Evolutionary conservation across 2,797 vertebrate species (phyloP).

Genomic region (Astyanax mexicanus): DNA sequence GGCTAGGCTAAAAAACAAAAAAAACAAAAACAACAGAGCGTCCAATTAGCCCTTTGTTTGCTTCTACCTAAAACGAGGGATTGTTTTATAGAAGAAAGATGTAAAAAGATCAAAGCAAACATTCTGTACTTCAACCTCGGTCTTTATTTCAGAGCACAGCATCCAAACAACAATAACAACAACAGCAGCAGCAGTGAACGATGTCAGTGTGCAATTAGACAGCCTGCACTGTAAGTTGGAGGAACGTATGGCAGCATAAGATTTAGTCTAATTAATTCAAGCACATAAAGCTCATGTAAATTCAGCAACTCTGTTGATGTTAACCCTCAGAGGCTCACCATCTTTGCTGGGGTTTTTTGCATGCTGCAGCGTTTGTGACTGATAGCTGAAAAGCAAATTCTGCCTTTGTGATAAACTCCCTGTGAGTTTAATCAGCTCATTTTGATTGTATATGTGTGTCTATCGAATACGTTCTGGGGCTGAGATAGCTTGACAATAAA

Average conservation of each 20-base stretch:
- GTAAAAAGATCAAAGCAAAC: not conserved
- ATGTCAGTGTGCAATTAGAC: slow-evolving; percentile 9
- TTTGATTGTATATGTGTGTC: too few relatives aligned
- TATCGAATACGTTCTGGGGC: too few relatives aligned
- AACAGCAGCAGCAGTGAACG: too few relatives aligned
- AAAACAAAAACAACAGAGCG: too few relatives aligned
- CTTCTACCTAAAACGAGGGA: not conserved
- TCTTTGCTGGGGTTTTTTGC: not conserved
- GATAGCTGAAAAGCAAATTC: too few relatives aligned
- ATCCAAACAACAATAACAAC: not conserved
- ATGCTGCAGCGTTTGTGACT: not conserved
- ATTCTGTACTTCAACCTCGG: slow-evolving; percentile 8
- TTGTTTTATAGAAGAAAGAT: not conserved
- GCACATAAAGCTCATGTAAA: not conserved
- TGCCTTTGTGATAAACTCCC: too few relatives aligned
- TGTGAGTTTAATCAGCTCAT: too few relatives aligned
- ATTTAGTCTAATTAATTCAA: slow-evolving; percentile 5
- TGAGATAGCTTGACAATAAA: too few relatives aligned
- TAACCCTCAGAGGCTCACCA: not conserved
- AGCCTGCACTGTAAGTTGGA: not conserved
- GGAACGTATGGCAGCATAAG: not conserved
- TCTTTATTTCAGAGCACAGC: not conserved
- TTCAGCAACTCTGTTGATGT: not conserved
- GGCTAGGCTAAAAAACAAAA: not conserved
- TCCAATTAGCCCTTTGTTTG: not conserved